phyloP scores from a whole-genome alignment of 1,140 invertebrate species.

The Trachymyrmex cornetzi region DNA sequence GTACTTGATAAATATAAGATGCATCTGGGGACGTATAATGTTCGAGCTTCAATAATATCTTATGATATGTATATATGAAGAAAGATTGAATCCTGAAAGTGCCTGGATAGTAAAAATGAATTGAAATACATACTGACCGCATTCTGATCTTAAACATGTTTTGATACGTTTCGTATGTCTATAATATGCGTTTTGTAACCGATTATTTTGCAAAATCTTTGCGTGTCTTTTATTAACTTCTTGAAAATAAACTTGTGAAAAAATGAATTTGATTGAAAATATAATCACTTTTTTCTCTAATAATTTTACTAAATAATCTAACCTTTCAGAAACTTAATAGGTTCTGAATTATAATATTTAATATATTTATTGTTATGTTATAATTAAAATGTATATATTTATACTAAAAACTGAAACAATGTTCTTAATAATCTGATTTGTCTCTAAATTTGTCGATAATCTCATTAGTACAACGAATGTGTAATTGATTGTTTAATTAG shows the following conservation, averaged over 20 bases:
- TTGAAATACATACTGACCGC: background rate
- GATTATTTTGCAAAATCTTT: background rate
- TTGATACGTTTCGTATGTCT: background rate
- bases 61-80: conserved; percentile 8
- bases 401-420: background rate
- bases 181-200: background rate
- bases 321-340: background rate
- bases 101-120: conserved; percentile 23
- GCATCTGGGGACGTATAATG: background rate
- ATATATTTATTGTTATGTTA: background rate
- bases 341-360: conserved; percentile 5
- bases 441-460: background rate
- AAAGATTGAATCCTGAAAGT: conserved; percentile 36
- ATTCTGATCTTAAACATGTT: background rate
- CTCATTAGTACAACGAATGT: background rate
- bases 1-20: conserved; percentile 25
- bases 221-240: background rate
- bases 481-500: background rate
- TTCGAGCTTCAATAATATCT: conserved; percentile 21
- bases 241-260: background rate
- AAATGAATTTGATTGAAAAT: background rate
- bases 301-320: conserved; percentile 11
- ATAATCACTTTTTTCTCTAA: background rate
- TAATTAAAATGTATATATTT: background rate
- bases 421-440: background rate